Conservation (phyloP, 2,797 vertebrate species). For the Myotis pilosus region DNA sequence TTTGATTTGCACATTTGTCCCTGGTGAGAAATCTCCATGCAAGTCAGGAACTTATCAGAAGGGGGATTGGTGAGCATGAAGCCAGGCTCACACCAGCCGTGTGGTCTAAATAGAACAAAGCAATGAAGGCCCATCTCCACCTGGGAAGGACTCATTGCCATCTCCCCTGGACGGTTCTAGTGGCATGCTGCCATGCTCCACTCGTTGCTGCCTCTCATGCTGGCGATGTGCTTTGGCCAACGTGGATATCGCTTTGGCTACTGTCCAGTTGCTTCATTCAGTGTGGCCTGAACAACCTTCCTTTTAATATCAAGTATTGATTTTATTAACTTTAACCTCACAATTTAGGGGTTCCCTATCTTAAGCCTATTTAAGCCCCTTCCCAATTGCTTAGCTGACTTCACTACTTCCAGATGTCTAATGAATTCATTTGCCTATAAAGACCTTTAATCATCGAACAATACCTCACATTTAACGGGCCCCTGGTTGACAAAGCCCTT, state of each 20-base stretch:
- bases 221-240: neutral
- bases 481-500: neutral
- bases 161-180: neutral
- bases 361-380: neutral
- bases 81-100: neutral
- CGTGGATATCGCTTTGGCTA: neutral
- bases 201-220: neutral
- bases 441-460: neutral
- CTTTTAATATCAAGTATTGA: neutral
- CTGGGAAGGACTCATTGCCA: accelerated
- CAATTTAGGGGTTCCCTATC: neutral
- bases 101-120: neutral
- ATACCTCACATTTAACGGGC: neutral
- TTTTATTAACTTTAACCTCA: neutral
- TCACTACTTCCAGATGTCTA: neutral
- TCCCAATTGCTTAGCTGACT: neutral
- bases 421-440: neutral
- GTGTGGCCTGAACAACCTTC: neutral
- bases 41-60: neutral
- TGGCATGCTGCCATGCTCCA: accelerated
- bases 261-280: neutral
- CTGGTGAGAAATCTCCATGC: neutral
- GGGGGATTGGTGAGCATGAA: neutral
- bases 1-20: neutral
- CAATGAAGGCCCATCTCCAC: neutral